Conservation (phyloP, 2,888 invertebrate species). For the Gasteruption jaculator region DNA sequence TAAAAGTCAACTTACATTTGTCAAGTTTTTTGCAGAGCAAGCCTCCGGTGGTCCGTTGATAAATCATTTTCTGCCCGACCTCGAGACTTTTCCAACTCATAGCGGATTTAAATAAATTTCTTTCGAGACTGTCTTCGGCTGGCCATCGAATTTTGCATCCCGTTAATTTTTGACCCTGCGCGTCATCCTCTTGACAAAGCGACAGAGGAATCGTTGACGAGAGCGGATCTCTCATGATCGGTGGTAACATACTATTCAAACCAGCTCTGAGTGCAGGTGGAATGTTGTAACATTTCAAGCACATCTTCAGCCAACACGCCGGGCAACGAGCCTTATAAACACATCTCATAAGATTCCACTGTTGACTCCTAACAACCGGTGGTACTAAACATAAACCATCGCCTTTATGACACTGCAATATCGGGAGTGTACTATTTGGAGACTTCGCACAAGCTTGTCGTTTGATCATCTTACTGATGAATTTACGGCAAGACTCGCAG, state of each 20-base stretch:
- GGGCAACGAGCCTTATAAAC: conserved; percentile 74
- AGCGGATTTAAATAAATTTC: conserved; percentile 45
- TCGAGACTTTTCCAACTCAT: conserved; percentile 44
- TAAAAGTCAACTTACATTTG: conserved; percentile 40
- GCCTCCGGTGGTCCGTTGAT: conserved; percentile 34
- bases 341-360: conserved; percentile 65
- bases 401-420: conserved; percentile 66
- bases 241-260: conserved; percentile 66
- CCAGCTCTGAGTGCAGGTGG: conserved; percentile 66
- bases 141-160: conserved; percentile 43
- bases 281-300: conserved; percentile 74
- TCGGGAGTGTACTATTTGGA: conserved; percentile 54
- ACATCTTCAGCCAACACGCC: conserved; percentile 85
- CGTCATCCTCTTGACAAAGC: conserved; percentile 36
- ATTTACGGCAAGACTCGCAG: conserved; percentile 83
- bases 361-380: conserved; percentile 66
- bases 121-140: conserved; percentile 42
- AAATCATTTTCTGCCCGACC: conserved; percentile 35
- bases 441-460: conserved; percentile 60
- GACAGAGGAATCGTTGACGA: conserved; percentile 34
- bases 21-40: conserved; percentile 39
- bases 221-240: conserved; percentile 57
- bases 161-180: conserved; percentile 35
- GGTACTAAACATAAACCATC: conserved; percentile 71
- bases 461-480: conserved; percentile 78